Evolutionary conservation across 92 coral and sea anemone genomes (phyloP).

Genomic region (Micromussa lordhowensis): DNA sequence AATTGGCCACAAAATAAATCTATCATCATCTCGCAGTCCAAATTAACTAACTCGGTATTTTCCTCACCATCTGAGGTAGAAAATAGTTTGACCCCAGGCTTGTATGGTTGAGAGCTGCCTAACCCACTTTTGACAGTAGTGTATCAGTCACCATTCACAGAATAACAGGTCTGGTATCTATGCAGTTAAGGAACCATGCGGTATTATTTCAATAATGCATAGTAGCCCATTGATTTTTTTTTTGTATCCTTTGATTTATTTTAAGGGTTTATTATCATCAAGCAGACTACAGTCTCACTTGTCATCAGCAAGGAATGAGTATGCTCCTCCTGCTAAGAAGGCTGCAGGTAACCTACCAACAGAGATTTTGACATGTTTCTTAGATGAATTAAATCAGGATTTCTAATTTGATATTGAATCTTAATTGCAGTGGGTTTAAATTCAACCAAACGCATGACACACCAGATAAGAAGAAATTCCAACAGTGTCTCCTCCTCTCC

Average conservation of each 20-base stretch:
- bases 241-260: not conserved
- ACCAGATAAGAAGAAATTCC: constrained; percentile 93
- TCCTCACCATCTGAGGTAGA: no score
- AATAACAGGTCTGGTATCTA: no score
- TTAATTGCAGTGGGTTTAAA: constrained; percentile 76
- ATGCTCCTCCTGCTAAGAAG: constrained; percentile 91
- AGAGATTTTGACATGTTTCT: not conserved
- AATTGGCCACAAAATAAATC: no score
- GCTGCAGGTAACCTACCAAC: constrained; percentile 60
- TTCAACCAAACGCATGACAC: constrained; percentile 87
- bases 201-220: not conserved
- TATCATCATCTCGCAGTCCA: no score
- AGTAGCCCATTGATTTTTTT: not conserved
- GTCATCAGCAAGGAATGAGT: constrained; percentile 74
- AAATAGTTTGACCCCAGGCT: no score
- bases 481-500: constrained; percentile 78
- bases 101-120: no score
- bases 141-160: no score
- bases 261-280: constrained; percentile 78
- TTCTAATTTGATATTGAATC: not conserved
- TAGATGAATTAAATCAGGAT: not conserved
- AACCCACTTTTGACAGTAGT: no score
- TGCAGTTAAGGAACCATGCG: not conserved
- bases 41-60: no score
- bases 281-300: constrained; percentile 88